Conservation (phyloP, 1,140 invertebrate genomes). For the Cherax quadricarinatus region DNA sequence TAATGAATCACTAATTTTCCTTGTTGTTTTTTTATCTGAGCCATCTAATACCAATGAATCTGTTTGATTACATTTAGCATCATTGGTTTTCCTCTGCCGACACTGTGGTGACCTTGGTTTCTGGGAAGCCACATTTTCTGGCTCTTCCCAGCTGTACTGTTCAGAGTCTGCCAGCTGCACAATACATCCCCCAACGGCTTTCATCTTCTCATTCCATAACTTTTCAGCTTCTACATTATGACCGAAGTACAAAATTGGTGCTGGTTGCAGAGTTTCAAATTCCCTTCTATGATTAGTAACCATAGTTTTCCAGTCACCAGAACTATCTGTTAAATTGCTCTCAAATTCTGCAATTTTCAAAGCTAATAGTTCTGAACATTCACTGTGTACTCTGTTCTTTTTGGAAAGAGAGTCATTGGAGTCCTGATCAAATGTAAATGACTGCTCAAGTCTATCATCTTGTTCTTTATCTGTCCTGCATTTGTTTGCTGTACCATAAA, state of each 20-base stretch:
- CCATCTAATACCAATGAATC: neutral
- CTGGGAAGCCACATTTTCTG: neutral
- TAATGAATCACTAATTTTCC: neutral
- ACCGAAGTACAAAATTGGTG: slow-evolving; percentile 27
- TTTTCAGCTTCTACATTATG: slow-evolving; percentile 26
- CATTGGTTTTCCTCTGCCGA: neutral
- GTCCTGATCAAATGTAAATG: neutral
- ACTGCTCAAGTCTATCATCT: neutral
- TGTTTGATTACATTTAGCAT: neutral
- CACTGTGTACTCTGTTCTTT: neutral
- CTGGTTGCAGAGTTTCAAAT: neutral
- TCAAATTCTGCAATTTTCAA: neutral
- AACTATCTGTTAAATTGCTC: neutral
- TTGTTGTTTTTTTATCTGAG: neutral
- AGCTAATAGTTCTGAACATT: neutral
- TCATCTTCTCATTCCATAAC: slow-evolving; percentile 49
- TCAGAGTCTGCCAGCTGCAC: neutral
- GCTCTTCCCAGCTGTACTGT: neutral
- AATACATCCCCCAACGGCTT: neutral
- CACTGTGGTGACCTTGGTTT: neutral
- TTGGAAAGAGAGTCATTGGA: neutral
- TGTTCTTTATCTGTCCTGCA: neutral
- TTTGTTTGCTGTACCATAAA: neutral
- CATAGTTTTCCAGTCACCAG: neutral
- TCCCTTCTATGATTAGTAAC: neutral